Conservation (phyloP, 2,113 vertebrate species). For the Saguinus midas region DNA sequence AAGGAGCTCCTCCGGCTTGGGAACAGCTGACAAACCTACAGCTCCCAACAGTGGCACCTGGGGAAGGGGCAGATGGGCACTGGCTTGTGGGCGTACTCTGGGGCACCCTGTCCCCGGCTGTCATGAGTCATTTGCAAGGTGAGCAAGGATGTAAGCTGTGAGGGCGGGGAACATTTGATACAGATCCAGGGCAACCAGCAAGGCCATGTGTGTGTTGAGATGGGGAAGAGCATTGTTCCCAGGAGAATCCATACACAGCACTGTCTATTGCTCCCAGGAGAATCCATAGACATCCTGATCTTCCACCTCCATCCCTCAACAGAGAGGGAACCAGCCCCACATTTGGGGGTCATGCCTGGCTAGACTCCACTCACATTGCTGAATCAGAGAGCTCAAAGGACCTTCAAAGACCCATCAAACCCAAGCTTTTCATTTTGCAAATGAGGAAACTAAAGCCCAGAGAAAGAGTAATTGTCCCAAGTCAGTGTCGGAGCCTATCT, state of each 20-base stretch:
- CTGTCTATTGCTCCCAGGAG: rapidly evolving
- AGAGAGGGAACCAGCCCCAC: neutral
- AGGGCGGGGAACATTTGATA: too few species aligned
- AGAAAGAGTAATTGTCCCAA: neutral
- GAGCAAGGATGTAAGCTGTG: neutral
- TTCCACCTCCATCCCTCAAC: neutral
- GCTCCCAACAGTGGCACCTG: conserved; percentile 5
- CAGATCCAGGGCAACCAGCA: neutral
- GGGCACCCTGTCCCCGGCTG: neutral
- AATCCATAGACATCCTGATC: neutral
- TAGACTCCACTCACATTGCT: too few species aligned
- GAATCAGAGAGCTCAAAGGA: neutral
- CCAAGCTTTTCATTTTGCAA: neutral
- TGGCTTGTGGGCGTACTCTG: neutral
- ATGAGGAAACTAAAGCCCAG: neutral
- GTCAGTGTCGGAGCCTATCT: neutral
- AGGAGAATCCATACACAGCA: neutral
- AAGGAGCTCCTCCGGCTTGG: conserved; percentile 57
- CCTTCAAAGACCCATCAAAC: neutral
- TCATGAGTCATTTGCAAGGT: neutral
- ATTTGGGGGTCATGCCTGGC: rapidly evolving
- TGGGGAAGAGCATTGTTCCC: rapidly evolving
- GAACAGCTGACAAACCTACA: conserved; percentile 59
- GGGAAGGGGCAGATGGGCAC: neutral
- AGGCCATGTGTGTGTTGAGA: neutral